Evolutionary conservation across 1,140 invertebrate species (phyloP).

Genomic region (Heterodera schachtii): DNA sequence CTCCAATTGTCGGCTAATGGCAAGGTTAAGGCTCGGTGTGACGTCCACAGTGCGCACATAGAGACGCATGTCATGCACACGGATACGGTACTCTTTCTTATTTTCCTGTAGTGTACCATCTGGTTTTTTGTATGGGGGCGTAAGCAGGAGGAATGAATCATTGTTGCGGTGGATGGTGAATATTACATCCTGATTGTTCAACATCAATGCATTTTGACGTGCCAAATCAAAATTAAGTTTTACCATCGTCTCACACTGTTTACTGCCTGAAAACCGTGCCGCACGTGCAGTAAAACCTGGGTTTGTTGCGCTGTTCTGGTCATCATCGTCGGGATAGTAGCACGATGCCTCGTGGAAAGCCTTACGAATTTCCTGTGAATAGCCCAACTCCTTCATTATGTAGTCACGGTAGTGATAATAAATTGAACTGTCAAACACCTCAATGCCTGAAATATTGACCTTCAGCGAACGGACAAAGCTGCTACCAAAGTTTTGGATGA

Average conservation of each 20-base stretch:
- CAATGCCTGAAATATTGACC: background rate
- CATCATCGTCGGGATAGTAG: background rate
- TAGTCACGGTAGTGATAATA: background rate
- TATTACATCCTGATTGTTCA: conserved; percentile 34
- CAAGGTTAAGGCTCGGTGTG: conserved; percentile 16
- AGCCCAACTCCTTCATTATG: background rate
- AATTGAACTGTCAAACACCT: conserved; percentile 1
- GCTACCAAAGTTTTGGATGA: conserved; percentile 6
- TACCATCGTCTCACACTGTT: background rate
- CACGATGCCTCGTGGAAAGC: conserved; percentile 1
- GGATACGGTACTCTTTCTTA: conserved; percentile 26
- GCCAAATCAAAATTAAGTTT: conserved; percentile 36
- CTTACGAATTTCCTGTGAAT: background rate
- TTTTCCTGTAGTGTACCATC: background rate
- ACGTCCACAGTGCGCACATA: conserved; percentile 25
- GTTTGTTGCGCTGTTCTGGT: background rate
- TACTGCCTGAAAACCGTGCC: background rate
- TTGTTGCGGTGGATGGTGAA: conserved; percentile 26
- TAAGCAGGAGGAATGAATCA: conserved; percentile 27
- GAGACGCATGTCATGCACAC: conserved; percentile 12
- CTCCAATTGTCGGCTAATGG: conserved; percentile 29
- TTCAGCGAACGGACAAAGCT: background rate
- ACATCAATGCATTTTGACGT: background rate
- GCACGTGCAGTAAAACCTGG: background rate
- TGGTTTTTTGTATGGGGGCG: background rate